Conservation (phyloP, 2,113 vertebrate species). For the Tenrec ecaudatus region DNA sequence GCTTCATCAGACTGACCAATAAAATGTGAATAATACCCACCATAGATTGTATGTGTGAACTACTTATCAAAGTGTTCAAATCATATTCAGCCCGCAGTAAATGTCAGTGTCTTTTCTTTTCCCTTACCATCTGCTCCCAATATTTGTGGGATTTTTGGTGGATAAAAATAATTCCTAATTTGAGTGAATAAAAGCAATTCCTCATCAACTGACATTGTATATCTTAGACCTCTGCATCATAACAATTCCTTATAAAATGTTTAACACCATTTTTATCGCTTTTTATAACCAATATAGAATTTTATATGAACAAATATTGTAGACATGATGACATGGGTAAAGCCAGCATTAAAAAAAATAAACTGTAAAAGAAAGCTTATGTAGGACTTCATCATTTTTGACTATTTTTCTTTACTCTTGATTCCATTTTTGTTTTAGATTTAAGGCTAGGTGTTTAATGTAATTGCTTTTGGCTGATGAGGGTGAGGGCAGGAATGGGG, state of each 20-base stretch:
- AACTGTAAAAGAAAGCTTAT: neutral
- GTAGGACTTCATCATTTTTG: neutral
- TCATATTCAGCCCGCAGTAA: neutral
- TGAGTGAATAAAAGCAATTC: neutral
- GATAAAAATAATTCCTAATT: no score
- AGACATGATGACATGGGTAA: neutral
- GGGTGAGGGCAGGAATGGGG: neutral
- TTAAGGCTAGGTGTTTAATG: neutral
- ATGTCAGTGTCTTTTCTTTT: neutral
- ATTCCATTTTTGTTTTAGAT: neutral
- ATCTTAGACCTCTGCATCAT: neutral
- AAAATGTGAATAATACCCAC: neutral
- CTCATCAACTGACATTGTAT: neutral
- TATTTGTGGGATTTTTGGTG: neutral
- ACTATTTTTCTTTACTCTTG: neutral
- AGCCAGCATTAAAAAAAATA: neutral
- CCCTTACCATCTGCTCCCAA: neutral
- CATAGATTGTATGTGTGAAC: neutral
- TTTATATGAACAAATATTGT: neutral
- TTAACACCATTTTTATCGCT: neutral
- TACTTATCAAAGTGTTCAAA: neutral
- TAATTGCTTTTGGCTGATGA: neutral
- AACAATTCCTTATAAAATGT: neutral
- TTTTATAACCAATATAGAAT: neutral
- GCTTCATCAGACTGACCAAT: neutral